Percentiles rank a stretch among this genome's conserved stretches.
phyloP scores from a whole-genome alignment of 2,888 invertebrate species.

The Himalopsyche japonica region DNA sequence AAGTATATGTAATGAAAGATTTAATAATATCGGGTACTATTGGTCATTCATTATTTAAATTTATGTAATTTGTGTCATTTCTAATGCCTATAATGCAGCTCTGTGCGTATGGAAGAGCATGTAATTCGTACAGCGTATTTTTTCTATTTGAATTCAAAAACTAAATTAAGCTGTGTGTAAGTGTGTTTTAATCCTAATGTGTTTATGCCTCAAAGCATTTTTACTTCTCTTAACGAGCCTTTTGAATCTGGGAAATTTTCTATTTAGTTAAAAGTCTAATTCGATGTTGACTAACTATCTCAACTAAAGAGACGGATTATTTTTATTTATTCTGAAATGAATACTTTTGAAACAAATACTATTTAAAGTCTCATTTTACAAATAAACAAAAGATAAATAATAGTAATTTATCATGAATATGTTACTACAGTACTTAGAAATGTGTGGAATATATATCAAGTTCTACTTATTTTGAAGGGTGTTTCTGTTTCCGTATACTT shows the following conservation, averaged over 20 bases:
- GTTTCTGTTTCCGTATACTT: no score
- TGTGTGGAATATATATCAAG: no score
- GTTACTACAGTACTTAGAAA: no score
- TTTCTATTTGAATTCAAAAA: slow-evolving; percentile 15
- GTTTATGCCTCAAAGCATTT: slow-evolving; percentile 26
- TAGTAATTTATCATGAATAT: no score
- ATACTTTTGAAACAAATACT: not conserved
- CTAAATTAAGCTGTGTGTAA: slow-evolving; percentile 23
- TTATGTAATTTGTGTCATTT: no score
- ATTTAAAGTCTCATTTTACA: no score
- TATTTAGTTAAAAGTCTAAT: not conserved
- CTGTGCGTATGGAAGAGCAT: not conserved
- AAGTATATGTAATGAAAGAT: no score
- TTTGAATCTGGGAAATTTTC: slow-evolving; percentile 22
- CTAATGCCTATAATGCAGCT: not conserved
- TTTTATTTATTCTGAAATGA: not conserved
- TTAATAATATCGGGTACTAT: no score
- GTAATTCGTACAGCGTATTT: slow-evolving; percentile 6
- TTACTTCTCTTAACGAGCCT: slow-evolving; percentile 25
- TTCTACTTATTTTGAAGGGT: no score
- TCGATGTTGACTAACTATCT: not conserved
- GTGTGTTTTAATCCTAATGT: slow-evolving; percentile 31
- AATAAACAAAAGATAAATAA: no score
- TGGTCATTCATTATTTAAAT: no score
- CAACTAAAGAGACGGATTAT: not conserved